These are phyloP conservation scores for Menidia menidia DNA, from an alignment of 2,797 vertebrate species.

Conservation along the genomic window DNA sequence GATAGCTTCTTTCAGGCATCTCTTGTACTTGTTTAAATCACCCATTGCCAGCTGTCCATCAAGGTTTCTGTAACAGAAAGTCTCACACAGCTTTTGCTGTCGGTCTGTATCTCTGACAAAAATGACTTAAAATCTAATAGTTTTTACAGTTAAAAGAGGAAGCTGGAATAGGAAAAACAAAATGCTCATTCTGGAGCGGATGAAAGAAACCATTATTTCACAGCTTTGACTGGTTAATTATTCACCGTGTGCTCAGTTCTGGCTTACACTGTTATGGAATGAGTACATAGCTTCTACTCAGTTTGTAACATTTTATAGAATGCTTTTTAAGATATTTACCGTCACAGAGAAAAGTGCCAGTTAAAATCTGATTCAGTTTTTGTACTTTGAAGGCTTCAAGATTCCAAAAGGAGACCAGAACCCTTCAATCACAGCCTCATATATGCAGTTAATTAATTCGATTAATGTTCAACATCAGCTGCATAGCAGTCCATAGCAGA, in stretches of 20 bases:
- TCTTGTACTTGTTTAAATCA: background rate
- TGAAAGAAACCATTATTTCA: conserved; percentile 47
- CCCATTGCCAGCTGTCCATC: conserved; percentile 20
- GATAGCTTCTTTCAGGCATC: background rate
- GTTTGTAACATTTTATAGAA: background rate
- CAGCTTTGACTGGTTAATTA: conserved; percentile 43
- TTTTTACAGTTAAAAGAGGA: conserved; percentile 24
- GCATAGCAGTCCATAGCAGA: background rate
- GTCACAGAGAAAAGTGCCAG: background rate
- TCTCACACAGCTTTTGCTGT: background rate
- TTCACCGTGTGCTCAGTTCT: conserved; percentile 31
- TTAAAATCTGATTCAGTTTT: background rate
- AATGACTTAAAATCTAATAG: background rate
- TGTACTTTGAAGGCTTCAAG: background rate
- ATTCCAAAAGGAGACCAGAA: background rate
- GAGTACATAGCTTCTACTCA: background rate
- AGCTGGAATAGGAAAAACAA: conserved; percentile 31
- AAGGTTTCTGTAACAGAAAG: background rate
- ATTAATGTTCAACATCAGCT: background rate
- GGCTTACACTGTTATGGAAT: background rate
- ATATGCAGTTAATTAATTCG: background rate
- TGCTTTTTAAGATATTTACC: background rate
- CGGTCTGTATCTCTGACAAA: background rate
- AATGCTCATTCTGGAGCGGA: conserved; percentile 8
- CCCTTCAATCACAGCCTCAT: background rate